Base-by-base conservation (phyloP, 2,797 vertebrate genomes). In the Setipinna tenuifilis region DNA sequence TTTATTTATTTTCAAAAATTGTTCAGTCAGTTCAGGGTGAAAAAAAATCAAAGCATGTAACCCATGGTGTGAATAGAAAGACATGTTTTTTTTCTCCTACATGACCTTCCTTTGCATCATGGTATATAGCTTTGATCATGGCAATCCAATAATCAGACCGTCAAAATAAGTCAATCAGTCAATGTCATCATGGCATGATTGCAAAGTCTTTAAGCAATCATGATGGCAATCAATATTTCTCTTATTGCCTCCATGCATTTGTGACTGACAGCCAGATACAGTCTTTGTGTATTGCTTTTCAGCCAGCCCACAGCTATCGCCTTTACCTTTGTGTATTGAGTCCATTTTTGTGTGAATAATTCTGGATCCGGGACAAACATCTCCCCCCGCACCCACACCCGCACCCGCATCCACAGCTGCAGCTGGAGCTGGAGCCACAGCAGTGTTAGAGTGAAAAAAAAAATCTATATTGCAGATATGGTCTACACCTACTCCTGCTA, bases 201-300 rank as follows among this genome's bases (percentile, higher is more conserved):
- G 28, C 7, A 19, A 35, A 9, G 35, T 78, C 50, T 21, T 78
- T 44, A 21, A 78, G 21, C 14, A 78, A 78, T 44, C 71, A 21
- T 21, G 35, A 78, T 78, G 31, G 31, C 68, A 82, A 54, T 85
- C 62, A 14, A 48, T 84, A 31, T 75, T 78, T 58, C 57, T 31
- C 31, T 78, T 9, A 21, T 78, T 17, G 31, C 19, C 6, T 78
- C 21, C 31, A 21, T 10, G 71, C 35, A 41, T 78, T 78, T 44
- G 4, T 2, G 12, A 41, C 35, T 21, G 16, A 44, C 41, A 6
- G 57, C 2, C 68, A 81, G 16, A 84, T 81, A 31, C 71, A 82
- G 59, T 71, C 68, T 61, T n/a, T 61, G 58, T 61, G 19, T 61
- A n/a, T n/a, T 54, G 50, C 50, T 14, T 10, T 14, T 3, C 50